Evolutionary conservation across 2,113 vertebrate genomes (phyloP).

Genomic region (Donacobius atricapilla): DNA sequence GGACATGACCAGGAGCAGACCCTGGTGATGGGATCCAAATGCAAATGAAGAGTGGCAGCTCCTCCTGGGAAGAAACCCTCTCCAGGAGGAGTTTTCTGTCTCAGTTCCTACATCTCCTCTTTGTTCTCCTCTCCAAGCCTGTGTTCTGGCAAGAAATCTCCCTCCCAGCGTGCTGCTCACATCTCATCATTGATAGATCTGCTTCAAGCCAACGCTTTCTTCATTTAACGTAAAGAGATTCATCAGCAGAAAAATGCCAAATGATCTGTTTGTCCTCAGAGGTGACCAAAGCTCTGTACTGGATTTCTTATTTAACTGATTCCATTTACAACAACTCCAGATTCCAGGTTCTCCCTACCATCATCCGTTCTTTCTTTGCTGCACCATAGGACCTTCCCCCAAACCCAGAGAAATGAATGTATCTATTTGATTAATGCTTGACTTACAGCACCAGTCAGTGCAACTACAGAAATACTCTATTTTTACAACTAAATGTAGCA

Average conservation of each 20-base stretch:
- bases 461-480: neutral
- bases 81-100: neutral
- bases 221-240: neutral
- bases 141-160: neutral
- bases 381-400: neutral
- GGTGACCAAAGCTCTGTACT: neutral
- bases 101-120: neutral
- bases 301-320: neutral
- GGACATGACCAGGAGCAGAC: neutral
- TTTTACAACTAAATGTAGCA: neutral
- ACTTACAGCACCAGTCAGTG: neutral
- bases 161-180: neutral
- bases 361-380: neutral
- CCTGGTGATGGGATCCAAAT: neutral
- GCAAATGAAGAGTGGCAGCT: neutral
- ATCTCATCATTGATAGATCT: neutral
- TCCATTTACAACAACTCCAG: neutral
- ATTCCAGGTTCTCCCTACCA: neutral
- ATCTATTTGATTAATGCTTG: neutral
- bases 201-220: neutral
- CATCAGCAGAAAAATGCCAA: neutral
- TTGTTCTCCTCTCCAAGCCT: neutral
- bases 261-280: neutral
- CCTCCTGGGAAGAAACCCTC: rapidly evolving
- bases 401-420: neutral